Percentiles rank a stretch among this genome's conserved stretches.
Conservation (phyloP, 2,797 vertebrate genomes). For the Anomalospiza imberbis region DNA sequence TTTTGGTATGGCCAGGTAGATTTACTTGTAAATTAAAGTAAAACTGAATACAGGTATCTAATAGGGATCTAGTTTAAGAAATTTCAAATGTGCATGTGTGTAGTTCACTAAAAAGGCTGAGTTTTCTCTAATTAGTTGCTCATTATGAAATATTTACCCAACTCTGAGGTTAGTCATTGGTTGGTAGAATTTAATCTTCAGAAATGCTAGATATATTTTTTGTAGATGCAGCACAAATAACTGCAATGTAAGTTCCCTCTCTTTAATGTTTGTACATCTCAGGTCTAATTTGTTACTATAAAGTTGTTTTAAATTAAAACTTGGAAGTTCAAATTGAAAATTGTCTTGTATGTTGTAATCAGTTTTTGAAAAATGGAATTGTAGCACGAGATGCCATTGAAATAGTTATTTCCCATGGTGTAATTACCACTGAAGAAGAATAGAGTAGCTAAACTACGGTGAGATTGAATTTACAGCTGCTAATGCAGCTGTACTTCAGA, state of each 20-base stretch:
- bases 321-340: slow-evolving; percentile 32
- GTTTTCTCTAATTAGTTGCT: neutral
- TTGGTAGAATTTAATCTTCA: slow-evolving; percentile 21
- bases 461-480: slow-evolving; percentile 45
- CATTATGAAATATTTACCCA: neutral
- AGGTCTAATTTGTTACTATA: slow-evolving; percentile 1
- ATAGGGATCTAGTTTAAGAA: neutral
- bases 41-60: neutral
- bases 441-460: neutral
- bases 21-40: neutral
- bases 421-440: slow-evolving; percentile 41
- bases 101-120: neutral
- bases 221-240: neutral
- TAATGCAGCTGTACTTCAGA: slow-evolving; percentile 22
- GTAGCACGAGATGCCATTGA: slow-evolving; percentile 14
- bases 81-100: neutral
- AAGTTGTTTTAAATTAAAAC: slow-evolving; percentile 51
- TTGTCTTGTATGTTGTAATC: slow-evolving; percentile 22
- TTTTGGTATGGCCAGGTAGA: neutral
- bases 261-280: neutral
- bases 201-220: neutral
- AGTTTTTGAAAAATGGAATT: slow-evolving; percentile 47
- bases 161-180: neutral
- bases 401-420: slow-evolving; percentile 29
- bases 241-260: neutral